Evolutionary conservation across 2,113 vertebrate species (phyloP).

Genomic region (Cichladusa arquata): DNA sequence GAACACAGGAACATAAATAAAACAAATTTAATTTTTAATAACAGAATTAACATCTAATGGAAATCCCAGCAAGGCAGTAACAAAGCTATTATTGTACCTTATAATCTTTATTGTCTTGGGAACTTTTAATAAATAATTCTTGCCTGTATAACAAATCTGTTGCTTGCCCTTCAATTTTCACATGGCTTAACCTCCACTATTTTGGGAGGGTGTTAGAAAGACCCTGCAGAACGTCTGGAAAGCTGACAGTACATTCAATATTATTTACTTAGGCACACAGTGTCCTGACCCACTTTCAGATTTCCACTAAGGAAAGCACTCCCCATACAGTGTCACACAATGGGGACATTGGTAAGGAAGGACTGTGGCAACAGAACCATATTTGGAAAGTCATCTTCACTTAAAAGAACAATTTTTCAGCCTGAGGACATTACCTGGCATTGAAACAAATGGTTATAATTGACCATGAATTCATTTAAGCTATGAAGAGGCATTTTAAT

Average conservation of each 20-base stretch:
- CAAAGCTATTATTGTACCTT: not conserved
- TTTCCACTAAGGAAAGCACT: not conserved
- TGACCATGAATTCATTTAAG: not conserved
- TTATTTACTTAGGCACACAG: not conserved
- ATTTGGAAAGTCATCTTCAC: not conserved
- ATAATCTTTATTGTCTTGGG: not conserved
- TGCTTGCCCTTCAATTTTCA: not conserved
- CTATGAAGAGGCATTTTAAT: not conserved
- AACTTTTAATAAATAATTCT: constrained; percentile 8
- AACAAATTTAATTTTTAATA: constrained; percentile 21
- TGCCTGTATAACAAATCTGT: not conserved
- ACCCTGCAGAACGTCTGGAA: not conserved
- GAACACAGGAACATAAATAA: constrained; percentile 18
- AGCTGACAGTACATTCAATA: not conserved
- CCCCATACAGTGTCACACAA: not conserved
- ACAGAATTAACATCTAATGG: not conserved
- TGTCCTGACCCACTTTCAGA: not conserved
- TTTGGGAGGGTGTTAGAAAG: not conserved
- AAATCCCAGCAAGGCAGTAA: not conserved
- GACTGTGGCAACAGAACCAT: not conserved
- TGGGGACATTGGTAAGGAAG: not conserved
- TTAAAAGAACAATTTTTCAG: not conserved
- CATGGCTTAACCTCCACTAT: not conserved
- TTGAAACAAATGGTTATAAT: not conserved
- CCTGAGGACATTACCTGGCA: not conserved